These are phyloP conservation scores for Cyphomyrus discorhynchus DNA, from an alignment of 2,113 vertebrate genomes.

Conservation along the genomic window DNA sequence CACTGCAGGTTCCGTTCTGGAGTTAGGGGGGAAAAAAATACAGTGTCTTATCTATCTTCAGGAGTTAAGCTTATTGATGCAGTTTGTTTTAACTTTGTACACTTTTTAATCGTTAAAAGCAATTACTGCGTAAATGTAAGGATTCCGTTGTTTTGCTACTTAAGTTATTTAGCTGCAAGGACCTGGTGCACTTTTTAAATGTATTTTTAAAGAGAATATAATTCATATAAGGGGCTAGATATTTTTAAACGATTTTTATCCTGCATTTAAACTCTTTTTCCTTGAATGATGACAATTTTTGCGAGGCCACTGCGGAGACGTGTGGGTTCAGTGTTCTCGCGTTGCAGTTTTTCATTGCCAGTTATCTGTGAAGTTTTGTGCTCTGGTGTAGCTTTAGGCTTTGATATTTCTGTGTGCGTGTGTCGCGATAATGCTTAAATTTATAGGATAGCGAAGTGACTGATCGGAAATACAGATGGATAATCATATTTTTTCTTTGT, in stretches of 20 bases:
- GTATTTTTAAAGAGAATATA: constrained; percentile 20
- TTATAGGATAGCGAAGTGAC: background rate
- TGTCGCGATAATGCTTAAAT: background rate
- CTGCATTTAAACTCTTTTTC: background rate
- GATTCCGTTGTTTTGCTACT: constrained; percentile 3
- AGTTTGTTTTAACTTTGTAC: background rate
- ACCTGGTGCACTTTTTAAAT: constrained; percentile 22
- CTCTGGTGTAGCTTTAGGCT: background rate
- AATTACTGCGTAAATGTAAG: constrained; percentile 12
- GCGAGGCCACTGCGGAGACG: background rate
- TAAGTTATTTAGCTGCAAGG: constrained; percentile 5
- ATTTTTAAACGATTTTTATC: constrained; percentile 18
- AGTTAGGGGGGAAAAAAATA: constrained; percentile 50
- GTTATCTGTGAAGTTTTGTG: background rate
- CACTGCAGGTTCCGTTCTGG: constrained; percentile 25
- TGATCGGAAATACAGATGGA: background rate
- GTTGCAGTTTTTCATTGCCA: background rate
- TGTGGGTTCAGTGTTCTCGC: background rate
- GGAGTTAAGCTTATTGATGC: constrained; percentile 30
- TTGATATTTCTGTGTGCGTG: background rate
- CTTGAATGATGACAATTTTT: background rate
- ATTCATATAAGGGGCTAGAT: background rate
- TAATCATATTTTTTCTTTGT: background rate
- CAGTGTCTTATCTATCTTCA: constrained; percentile 68
- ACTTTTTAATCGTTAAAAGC: constrained; percentile 5